A percentile compares a stretch with the other conserved stretches of the same genome.
phyloP scores from a whole-genome alignment of 2,113 vertebrate species.

The Electrona antarctica region DNA sequence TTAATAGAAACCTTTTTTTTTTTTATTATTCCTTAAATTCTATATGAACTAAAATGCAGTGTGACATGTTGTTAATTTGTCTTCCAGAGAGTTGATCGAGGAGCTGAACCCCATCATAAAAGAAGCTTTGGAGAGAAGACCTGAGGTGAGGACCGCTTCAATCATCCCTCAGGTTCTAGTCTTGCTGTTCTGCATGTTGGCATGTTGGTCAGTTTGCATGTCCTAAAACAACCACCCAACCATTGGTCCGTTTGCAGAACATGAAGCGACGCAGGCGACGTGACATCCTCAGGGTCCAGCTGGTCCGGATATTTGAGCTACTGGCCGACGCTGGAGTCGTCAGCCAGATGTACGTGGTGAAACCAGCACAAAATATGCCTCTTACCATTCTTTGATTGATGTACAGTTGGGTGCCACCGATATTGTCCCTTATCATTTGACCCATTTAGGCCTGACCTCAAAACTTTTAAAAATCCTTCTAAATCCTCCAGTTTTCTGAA shows the following conservation, averaged over 20 bases:
- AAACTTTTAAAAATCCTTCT: too few relatives aligned
- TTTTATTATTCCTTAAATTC: too few relatives aligned
- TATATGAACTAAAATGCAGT: background rate
- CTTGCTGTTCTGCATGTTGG: background rate
- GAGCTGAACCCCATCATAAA: conserved; percentile 99
- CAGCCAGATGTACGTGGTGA: conserved; percentile 90
- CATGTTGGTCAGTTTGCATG: conserved; percentile 1
- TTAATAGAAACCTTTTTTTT: too few relatives aligned
- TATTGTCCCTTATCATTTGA: background rate
- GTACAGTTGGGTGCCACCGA: too few relatives aligned
- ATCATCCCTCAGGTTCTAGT: background rate
- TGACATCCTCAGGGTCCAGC: conserved; percentile 96
- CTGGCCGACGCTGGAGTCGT: conserved; percentile 97
- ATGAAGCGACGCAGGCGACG: conserved; percentile 99
- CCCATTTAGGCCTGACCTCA: too few relatives aligned
- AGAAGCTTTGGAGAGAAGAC: conserved; percentile 98
- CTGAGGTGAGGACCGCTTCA: conserved; percentile 85
- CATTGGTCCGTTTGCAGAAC: conserved; percentile 80
- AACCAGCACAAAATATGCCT: background rate
- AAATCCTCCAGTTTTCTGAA: too few relatives aligned
- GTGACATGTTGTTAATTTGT: background rate
- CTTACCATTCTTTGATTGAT: background rate
- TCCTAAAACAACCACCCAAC: background rate
- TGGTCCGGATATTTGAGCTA: conserved; percentile 98
- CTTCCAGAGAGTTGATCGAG: conserved; percentile 92